Evolutionary conservation across 2,113 vertebrate species (phyloP).

Genomic region (Zingel zingel): DNA sequence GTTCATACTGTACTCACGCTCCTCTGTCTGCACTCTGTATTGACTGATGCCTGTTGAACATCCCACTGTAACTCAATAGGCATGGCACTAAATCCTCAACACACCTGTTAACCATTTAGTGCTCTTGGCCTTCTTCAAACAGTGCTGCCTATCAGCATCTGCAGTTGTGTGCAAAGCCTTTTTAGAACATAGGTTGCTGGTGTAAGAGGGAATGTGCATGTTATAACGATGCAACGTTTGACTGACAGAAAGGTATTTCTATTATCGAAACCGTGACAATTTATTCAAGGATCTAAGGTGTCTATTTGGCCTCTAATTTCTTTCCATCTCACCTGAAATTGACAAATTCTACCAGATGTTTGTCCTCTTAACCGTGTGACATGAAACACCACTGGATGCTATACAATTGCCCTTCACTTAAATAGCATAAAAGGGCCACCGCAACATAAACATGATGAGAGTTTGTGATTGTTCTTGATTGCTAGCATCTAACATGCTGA

Average conservation of each 20-base stretch:
- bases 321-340: background rate
- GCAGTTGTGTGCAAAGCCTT: constrained; percentile 40
- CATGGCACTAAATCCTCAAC: constrained; percentile 14
- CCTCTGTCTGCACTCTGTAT: constrained; percentile 36
- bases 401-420: constrained; percentile 22
- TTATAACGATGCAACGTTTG: constrained; percentile 6
- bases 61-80: constrained; percentile 49
- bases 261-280: background rate
- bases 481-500: constrained; percentile 70
- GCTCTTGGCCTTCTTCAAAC: constrained; percentile 49
- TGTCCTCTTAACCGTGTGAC: background rate
- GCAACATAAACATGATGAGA: constrained; percentile 69
- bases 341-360: background rate
- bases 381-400: constrained; percentile 19
- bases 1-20: constrained; percentile 10
- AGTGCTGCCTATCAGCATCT: constrained; percentile 22
- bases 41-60: constrained; percentile 57
- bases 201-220: constrained; percentile 1
- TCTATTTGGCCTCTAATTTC: background rate
- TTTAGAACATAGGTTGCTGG: background rate
- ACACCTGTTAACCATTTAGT: constrained; percentile 66
- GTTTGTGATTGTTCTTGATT: constrained; percentile 80
- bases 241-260: constrained; percentile 2
- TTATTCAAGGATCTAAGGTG: no score
- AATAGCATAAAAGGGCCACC: constrained; percentile 30